Percentiles rank a stretch among this genome's conserved stretches.
These are phyloP conservation scores for Fistularia tabacaria DNA, from an alignment of 2,797 vertebrate genomes.

Conservation along the genomic window DNA sequence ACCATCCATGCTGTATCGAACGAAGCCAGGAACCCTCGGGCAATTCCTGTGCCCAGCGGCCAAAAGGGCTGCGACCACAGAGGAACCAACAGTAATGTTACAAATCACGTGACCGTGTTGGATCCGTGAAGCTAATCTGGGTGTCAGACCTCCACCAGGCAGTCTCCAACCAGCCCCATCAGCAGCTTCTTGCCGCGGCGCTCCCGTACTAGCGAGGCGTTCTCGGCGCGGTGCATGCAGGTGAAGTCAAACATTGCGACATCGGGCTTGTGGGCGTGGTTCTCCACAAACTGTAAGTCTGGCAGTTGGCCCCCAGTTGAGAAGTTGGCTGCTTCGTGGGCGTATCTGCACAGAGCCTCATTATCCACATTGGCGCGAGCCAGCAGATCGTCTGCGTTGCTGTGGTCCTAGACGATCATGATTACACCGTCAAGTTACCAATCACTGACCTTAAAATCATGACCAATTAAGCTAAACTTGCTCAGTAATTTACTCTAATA, in stretches of 20 bases:
- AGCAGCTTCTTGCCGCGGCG: constrained; percentile 78
- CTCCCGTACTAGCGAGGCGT: constrained; percentile 85
- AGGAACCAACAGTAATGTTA: no score
- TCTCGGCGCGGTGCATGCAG: constrained; percentile 90
- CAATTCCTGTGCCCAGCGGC: constrained; percentile 92
- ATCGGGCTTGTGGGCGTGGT: constrained; percentile 70
- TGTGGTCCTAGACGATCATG: constrained; percentile 74
- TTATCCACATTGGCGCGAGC: constrained; percentile 76
- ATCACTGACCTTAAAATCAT: no score
- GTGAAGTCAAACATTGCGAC: constrained; percentile 96
- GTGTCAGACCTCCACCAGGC: constrained; percentile 86
- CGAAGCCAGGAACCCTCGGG: constrained; percentile 88
- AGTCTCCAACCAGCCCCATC: constrained; percentile 88
- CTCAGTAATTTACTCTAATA: no score
- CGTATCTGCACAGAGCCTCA: constrained; percentile 81
- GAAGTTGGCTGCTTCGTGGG: constrained; percentile 83
- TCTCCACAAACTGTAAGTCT: constrained; percentile 80
- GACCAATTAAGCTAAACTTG: no score
- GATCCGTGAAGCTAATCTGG: not conserved
- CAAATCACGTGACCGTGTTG: no score
- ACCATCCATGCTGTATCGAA: constrained; percentile 93
- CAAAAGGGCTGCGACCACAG: constrained; percentile 86
- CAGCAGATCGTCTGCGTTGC: constrained; percentile 78
- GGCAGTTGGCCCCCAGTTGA: constrained; percentile 83
- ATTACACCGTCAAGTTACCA: not conserved